Base-by-base conservation (phyloP, 2,113 vertebrate species). In the Passer montanus region DNA sequence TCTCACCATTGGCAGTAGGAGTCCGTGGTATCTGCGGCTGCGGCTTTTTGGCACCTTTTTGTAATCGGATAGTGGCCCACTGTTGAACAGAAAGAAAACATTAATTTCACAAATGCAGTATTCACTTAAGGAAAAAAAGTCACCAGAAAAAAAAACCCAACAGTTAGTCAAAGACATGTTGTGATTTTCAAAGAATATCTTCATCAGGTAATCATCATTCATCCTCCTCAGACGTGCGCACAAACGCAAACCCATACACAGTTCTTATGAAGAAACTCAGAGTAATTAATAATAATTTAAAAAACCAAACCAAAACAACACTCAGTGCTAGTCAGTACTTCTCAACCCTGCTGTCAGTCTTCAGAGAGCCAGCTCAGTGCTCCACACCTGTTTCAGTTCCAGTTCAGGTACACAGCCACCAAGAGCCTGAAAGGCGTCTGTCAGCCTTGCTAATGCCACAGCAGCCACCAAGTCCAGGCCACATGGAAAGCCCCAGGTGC, bases 51-150 rank as follows among this genome's bases (percentile, higher is more conserved):
- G 87, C 97, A 76, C 98, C 98, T 90, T 98, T 99, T 97, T 99
- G 98, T 96, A 99, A 99, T 33, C 99, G 98, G n/a, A 98, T 49
- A 1, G 99, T 99, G 56, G 99, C 99, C 99, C 99, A 99, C 99
- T 99, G 91, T 97, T 93, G 33, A 93, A 91, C 83, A 95, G 96
- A 83, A 97, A 84, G 93, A 74, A 93, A 83, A 49, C 5, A 41
- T 35, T 39, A 26, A 52, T 72, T 83, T 93, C 50, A 86, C 24
- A 84, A 55, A 95, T 58, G n/a, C 11, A 72, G 31, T 3, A 79
- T 21, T 83, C 31, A 53, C 39, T 79, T 44, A 6, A 73, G 19
- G 31, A 41, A 58, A 47, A 66, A 66, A 63, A 24, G 8, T 56
- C 28, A 62, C 41, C 6, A 28, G 39, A 13, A 41, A 41, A 47